phyloP scores from a whole-genome alignment of 2,113 vertebrate species.

The Syrrhaptes paradoxus region DNA sequence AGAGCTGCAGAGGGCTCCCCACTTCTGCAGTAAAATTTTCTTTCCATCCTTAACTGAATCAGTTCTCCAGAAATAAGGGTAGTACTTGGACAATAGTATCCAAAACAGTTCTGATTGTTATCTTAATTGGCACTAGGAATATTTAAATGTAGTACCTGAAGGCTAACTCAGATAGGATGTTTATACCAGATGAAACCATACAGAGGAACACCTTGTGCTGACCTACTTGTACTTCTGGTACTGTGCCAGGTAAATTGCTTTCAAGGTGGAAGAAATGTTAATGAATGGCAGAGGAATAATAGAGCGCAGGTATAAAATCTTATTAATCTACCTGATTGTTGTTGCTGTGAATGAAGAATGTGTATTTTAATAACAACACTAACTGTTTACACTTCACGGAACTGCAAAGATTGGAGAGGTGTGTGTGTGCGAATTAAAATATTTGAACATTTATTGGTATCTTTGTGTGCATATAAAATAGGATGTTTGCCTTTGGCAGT shows the following conservation, averaged over 20 bases:
- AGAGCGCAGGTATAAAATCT: conserved; percentile 10
- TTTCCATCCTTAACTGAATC: background rate
- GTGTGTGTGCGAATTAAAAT: background rate
- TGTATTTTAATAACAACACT: conserved; percentile 41
- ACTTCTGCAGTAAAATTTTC: background rate
- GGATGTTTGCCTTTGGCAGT: conserved; percentile 62
- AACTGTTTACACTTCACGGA: conserved; percentile 64
- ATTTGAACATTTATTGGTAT: background rate
- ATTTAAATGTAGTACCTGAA: conserved; percentile 53
- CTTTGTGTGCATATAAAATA: conserved; percentile 36
- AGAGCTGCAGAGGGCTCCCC: background rate
- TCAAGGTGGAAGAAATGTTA: conserved; percentile 52
- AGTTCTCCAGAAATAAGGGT: background rate
- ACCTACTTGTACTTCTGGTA: conserved; percentile 59
- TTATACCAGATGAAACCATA: conserved; percentile 59
- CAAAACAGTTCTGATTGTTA: conserved; percentile 14
- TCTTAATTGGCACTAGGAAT: conserved; percentile 47
- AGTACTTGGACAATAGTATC: background rate
- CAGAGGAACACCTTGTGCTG: conserved; percentile 73
- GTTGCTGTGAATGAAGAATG: conserved; percentile 12
- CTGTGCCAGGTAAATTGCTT: conserved; percentile 61
- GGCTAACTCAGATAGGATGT: conserved; percentile 62
- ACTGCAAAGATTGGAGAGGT: conserved; percentile 12
- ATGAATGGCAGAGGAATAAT: conserved; percentile 31
- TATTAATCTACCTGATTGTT: conserved; percentile 13